Evolutionary conservation across 2,888 invertebrate genomes (phyloP), one percentile per base, ranked within the genome.

Genomic region (Dendrolimus houi): DNA sequence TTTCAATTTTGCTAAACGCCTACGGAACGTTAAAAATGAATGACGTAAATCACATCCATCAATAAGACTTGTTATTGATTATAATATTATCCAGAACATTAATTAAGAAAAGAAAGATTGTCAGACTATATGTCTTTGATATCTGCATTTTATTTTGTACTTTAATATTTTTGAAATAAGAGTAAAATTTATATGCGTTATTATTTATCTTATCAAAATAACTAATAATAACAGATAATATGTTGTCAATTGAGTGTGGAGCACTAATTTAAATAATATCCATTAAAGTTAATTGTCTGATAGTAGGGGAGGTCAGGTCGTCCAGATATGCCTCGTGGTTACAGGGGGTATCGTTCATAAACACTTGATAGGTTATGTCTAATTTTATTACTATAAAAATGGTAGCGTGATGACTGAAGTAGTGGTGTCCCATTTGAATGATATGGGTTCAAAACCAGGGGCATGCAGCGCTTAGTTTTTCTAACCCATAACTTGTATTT

Each of bases 201-300:
- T 68, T 63, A 60, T 62, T 62, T 58, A 60, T 47, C 55, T 52
- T 59, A 67, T 66, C 70, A 76, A 72, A 70, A 62, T 12, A 47
- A 12, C 12, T 65, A 70, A 47, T 12, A 47, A 47, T 47, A 47
- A 47, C 12, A 47, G 47, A 47, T 47, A 47, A 47, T 29, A 29
- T 74, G 75, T 77, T 77, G 82, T 79, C 79, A 79, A 81, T 84
- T 77, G 77, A 81, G 75, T 81, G 79, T 74, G 75, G 71, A 75
- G 75, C 71, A 79, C 87, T 87, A 88, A 89, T 87, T 88, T 87
- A 87, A 89, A 87, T 87, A 82, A 69, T 87, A 84, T 76, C 81
- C 82, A 89, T 90, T 87, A 87, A 83, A 87, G 81, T 88, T 88
- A 89, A 90, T 90, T 90, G 85, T 75, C 71, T 77, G 88, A 87